phyloP scores from a whole-genome alignment of 1,140 invertebrate genomes.

The Dolichoris vasculosae region DNA sequence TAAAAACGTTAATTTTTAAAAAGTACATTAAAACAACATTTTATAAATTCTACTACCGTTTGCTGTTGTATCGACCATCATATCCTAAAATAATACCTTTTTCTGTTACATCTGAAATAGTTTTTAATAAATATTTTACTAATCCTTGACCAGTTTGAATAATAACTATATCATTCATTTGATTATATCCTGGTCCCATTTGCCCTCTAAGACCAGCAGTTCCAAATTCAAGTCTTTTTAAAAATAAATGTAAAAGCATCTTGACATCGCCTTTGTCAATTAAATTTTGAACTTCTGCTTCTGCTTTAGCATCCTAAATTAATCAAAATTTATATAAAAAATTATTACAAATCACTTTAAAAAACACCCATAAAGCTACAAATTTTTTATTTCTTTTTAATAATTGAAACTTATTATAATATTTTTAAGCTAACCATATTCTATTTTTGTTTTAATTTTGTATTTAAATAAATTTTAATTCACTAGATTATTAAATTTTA shows the following conservation, averaged over 20 bases:
- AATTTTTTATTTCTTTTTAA: not conserved
- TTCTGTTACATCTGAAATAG: slow-evolving; percentile 73
- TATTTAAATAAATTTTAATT: not conserved
- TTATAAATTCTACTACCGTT: slow-evolving; percentile 77
- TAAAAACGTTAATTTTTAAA: slow-evolving; percentile 22
- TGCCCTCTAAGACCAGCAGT: slow-evolving; percentile 92
- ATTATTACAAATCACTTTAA: not conserved
- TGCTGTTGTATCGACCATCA: slow-evolving; percentile 96
- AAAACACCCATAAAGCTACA: not conserved
- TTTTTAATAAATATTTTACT: slow-evolving; percentile 83
- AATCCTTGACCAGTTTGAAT: slow-evolving; percentile 97
- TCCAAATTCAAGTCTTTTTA: slow-evolving; percentile 86
- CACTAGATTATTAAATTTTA: not conserved
- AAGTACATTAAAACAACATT: slow-evolving; percentile 10
- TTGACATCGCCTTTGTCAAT: slow-evolving; percentile 73
- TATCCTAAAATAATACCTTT: slow-evolving; percentile 93
- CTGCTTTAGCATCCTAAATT: slow-evolving; percentile 72
- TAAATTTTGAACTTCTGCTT: slow-evolving; percentile 75
- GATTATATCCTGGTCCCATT: slow-evolving; percentile 94
- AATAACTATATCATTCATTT: slow-evolving; percentile 98
- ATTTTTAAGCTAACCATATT: not conserved
- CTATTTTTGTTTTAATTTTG: not conserved
- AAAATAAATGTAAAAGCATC: slow-evolving; percentile 77
- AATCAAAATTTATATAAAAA: slow-evolving; percentile 32
- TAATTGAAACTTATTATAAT: not conserved